Evolutionary conservation across 2,797 vertebrate species (phyloP).

Genomic region (Silurus aristotelis): DNA sequence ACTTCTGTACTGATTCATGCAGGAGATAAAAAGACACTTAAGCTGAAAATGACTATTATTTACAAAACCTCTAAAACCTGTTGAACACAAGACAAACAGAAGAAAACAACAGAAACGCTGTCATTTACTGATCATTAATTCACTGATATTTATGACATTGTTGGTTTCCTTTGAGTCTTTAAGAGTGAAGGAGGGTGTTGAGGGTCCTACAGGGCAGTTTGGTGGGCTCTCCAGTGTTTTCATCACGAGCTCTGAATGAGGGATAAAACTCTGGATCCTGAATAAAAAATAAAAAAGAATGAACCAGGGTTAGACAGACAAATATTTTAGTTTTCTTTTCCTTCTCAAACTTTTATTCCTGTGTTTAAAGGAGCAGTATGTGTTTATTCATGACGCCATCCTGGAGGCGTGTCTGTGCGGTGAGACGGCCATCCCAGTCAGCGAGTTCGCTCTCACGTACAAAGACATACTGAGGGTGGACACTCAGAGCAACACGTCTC

Average conservation of each 20-base stretch:
- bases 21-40: neutral
- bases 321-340: neutral
- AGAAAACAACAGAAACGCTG: neutral
- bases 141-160: neutral
- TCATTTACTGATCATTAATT: neutral
- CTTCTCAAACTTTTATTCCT: neutral
- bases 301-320: no score
- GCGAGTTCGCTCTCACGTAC: slow-evolving; percentile 87
- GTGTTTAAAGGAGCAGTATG: slow-evolving; percentile 85
- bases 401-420: slow-evolving; percentile 94
- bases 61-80: neutral
- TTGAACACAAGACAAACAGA: neutral
- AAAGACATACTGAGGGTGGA: slow-evolving; percentile 95
- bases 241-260: no score
- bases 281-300: no score
- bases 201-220: no score
- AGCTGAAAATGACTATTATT: neutral
- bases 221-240: no score
- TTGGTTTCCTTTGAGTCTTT: no score
- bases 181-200: no score
- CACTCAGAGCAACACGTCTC: slow-evolving; percentile 93
- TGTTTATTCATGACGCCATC: slow-evolving; percentile 96
- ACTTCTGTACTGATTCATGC: neutral
- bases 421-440: slow-evolving; percentile 88
- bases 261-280: no score